phyloP scores from a whole-genome alignment of 2,113 vertebrate species.

The Condylura cristata region DNA sequence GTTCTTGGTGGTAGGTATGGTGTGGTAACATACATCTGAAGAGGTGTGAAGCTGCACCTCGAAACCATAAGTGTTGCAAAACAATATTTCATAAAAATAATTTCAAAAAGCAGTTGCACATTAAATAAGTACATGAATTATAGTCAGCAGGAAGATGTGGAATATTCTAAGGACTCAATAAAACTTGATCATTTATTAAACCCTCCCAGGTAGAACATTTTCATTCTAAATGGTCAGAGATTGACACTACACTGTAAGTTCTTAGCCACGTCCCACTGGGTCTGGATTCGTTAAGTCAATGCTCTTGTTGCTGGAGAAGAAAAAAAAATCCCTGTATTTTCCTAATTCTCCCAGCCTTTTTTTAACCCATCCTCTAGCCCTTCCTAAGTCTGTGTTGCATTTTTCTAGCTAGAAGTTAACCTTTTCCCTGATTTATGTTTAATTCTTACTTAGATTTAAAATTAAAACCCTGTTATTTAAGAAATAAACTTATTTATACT shows the following conservation, averaged over 20 bases:
- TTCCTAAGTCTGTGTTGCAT: not conserved
- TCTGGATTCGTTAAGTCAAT: rapidly evolving
- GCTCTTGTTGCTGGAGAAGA: not conserved
- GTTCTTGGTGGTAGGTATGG: no score
- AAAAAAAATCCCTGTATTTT: not conserved
- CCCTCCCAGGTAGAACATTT: not conserved
- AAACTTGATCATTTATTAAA: not conserved
- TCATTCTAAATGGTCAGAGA: not conserved
- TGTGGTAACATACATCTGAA: no score
- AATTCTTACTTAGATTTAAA: not conserved
- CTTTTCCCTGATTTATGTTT: not conserved
- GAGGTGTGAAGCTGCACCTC: no score
- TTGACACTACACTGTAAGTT: not conserved
- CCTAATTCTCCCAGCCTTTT: not conserved
- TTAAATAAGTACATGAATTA: not conserved
- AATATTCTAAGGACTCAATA: not conserved
- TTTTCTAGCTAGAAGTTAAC: not conserved
- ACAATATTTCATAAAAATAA: no score
- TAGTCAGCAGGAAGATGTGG: no score
- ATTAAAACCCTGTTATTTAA: not conserved
- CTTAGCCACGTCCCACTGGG: rapidly evolving
- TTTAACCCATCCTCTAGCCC: no score
- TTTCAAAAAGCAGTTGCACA: no score
- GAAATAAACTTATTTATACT: not conserved
- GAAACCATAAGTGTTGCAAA: no score